Evolutionary conservation across 1,140 invertebrate genomes (phyloP).

Genomic region (Lysiphlebus fabarum): DNA sequence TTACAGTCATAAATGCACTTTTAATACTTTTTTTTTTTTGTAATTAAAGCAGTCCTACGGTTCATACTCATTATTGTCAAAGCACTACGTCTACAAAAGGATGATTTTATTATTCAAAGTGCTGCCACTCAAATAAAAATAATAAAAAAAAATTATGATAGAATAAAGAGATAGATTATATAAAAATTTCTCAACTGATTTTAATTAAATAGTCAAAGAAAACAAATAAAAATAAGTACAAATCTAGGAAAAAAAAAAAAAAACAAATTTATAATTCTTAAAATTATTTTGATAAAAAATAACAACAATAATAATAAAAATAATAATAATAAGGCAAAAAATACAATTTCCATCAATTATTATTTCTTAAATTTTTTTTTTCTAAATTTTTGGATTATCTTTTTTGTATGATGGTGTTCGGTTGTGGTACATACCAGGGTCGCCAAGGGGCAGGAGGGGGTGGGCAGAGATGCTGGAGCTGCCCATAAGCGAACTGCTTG

Average conservation of each 20-base stretch:
- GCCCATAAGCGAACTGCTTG: conserved; percentile 64
- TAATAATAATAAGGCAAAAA: background rate
- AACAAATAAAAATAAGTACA: conserved; percentile 23
- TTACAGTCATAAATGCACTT: background rate
- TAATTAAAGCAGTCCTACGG: conserved; percentile 36
- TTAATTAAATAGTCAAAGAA: conserved; percentile 27
- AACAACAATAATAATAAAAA: no score
- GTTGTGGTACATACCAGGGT: conserved; percentile 62
- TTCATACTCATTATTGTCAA: conserved; percentile 32
- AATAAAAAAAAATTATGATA: conserved; percentile 27
- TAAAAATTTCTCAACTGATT: conserved; percentile 18
- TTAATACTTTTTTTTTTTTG: conserved; percentile 1
- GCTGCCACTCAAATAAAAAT: conserved; percentile 27
- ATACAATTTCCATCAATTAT: background rate
- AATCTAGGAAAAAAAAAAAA: conserved; percentile 14
- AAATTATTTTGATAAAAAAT: background rate
- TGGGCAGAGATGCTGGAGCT: conserved; percentile 78
- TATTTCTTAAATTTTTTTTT: conserved; percentile 6
- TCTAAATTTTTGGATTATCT: conserved; percentile 23
- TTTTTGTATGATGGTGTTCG: conserved; percentile 49
- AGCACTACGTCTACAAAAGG: conserved; percentile 42
- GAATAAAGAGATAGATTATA: conserved; percentile 23
- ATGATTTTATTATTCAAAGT: conserved; percentile 32
- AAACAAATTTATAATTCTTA: conserved; percentile 17
- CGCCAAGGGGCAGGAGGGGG: conserved; percentile 75